Evolutionary conservation across 2,888 invertebrate species (phyloP), one percentile per base, ranked within the genome.

Genomic region (Tenthredo livida): DNA sequence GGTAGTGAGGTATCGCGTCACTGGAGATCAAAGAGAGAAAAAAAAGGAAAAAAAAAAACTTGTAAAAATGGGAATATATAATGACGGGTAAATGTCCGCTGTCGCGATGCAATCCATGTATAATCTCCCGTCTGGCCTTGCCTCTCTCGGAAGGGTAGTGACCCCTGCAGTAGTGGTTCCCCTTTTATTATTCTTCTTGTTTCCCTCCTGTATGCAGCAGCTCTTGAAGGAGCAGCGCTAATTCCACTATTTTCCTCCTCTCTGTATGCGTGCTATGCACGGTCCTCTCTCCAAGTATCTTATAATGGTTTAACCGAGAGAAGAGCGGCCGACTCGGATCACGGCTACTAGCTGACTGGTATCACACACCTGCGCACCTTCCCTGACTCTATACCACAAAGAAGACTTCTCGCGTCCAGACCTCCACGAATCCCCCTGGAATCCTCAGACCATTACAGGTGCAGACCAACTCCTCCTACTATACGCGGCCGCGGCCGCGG

Each of bases 361-460:
- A 80, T 70, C 58, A 54, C 80, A 80, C 54, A 85, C 80, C 47
- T 75, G 85, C 67, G 15, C 80, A 43, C 29, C 67, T 40, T 73
- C 29, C 50, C 33, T 29, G 47, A 12, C 54, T 50, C 61, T 61
- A 50, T 33, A 33, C 77, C 77, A 61, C 80, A 80, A 40, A 80
- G 80, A 80, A 61, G n/a, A 40, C 21, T 29, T 25, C 72, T 43
- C 40, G 40, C 33, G 29, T 61, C 9, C 58, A 40, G 80, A 80
- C 80, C 61, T 80, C 80, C 77, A 54, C 40, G 72, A 77, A 54
- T 77, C 54, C 77, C 77, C 80, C 61, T 80, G 80, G 58, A 33
- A 43, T 73, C 80, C 80, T 61, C 80, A 37, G 80, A 12, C 61
- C 80, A 80, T 80, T 80, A 80, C 80, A 80, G 80, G 58, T 80